Conservation (phyloP, 2,888 invertebrate genomes). For the Cataglyphis cursor region DNA sequence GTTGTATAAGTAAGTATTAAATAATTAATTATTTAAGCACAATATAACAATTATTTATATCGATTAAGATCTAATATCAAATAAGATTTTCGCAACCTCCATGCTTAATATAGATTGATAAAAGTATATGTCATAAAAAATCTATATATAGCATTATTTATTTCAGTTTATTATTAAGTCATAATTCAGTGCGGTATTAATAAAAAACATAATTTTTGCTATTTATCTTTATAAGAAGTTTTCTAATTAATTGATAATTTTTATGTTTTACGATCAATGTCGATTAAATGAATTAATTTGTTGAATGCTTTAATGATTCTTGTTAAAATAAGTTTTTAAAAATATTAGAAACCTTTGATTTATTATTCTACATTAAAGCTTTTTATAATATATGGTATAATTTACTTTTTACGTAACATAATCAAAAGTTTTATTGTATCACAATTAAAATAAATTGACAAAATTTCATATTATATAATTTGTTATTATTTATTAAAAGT, state of each 20-base stretch:
- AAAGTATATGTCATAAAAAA: neutral
- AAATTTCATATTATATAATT: neutral
- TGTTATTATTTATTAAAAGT: conserved; percentile 20
- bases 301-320: neutral
- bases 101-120: neutral
- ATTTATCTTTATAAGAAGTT: neutral
- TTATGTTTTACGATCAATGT: neutral
- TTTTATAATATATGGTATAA: neutral
- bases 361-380: neutral
- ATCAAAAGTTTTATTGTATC: neutral
- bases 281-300: conserved; percentile 17
- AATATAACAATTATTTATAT: neutral
- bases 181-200: neutral
- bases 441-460: neutral
- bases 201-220: neutral
- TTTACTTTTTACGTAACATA: neutral
- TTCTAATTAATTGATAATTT: conserved; percentile 1
- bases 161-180: neutral
- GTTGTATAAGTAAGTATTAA: neutral
- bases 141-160: conserved; percentile 2
- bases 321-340: neutral
- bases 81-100: neutral
- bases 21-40: neutral
- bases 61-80: neutral
- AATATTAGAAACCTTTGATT: conserved; percentile 20